These are phyloP conservation scores for Anadara kagoshimensis DNA, from an alignment of 1,140 invertebrate genomes.

Conservation along the genomic window DNA sequence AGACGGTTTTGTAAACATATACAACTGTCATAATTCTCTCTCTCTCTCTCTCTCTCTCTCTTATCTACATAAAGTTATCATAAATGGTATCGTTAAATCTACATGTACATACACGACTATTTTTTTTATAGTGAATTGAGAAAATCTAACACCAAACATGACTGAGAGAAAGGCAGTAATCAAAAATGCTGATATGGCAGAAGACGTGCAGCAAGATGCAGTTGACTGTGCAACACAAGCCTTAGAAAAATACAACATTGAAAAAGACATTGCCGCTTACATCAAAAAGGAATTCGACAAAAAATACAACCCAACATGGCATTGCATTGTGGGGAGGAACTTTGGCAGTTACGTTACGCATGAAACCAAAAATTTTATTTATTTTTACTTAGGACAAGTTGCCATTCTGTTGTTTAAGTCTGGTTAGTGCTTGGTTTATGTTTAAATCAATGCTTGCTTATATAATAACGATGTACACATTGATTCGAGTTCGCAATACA, in stretches of 20 bases:
- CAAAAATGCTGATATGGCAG: constrained; percentile 99
- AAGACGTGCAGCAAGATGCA: constrained; percentile 99
- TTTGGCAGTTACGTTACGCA: constrained; percentile 97
- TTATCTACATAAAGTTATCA: no score
- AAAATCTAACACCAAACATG: no score
- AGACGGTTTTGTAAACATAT: no score
- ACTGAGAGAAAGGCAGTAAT: constrained; percentile 68
- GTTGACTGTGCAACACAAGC: constrained; percentile 99
- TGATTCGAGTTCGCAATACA: no score
- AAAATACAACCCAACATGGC: constrained; percentile 80
- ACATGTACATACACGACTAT: no score
- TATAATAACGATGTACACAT: no score
- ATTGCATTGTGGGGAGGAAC: constrained; percentile 92
- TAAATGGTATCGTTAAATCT: no score
- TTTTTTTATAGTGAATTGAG: no score
- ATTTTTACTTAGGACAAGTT: constrained; percentile 97
- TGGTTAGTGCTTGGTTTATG: constrained; percentile 75
- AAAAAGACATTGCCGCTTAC: constrained; percentile 98
- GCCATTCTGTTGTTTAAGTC: constrained; percentile 99
- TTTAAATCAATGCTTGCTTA: no score
- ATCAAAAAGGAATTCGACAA: constrained; percentile 98
- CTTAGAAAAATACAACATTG: constrained; percentile 99
- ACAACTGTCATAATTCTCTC: no score
- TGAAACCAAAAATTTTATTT: constrained; percentile 97
- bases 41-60: no score